These are phyloP conservation scores for Melieria crassipennis DNA, from an alignment of 2,888 invertebrate genomes.

Conservation along the genomic window DNA sequence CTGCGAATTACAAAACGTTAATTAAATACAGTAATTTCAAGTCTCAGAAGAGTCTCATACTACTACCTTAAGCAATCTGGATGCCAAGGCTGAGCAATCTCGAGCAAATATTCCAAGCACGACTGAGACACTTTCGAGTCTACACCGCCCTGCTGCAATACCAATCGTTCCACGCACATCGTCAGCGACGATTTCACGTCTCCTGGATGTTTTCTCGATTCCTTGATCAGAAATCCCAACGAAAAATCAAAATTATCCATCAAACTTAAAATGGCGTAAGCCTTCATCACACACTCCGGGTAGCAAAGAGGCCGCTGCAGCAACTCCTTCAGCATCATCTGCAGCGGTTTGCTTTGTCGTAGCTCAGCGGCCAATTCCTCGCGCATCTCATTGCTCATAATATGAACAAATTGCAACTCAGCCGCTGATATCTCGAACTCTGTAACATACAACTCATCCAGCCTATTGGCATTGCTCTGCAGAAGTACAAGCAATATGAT, in stretches of 20 bases:
- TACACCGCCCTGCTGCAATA: slow-evolving; percentile 40
- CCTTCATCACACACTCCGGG: slow-evolving; percentile 49
- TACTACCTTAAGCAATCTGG: slow-evolving; percentile 52
- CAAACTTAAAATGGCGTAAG: slow-evolving; percentile 52
- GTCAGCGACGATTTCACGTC: slow-evolving; percentile 53
- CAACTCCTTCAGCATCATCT: slow-evolving; percentile 38
- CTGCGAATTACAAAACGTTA: slow-evolving; percentile 38
- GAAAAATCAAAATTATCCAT: slow-evolving; percentile 49
- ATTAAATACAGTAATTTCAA: not conserved
- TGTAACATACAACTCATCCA: slow-evolving; percentile 38
- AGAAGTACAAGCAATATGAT: slow-evolving; percentile 49
- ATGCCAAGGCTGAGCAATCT: slow-evolving; percentile 51
- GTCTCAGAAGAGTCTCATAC: not conserved
- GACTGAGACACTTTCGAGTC: slow-evolving; percentile 45
- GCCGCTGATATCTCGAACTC: slow-evolving; percentile 48
- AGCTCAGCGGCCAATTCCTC: slow-evolving; percentile 41
- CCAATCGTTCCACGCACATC: slow-evolving; percentile 52
- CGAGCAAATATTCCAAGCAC: slow-evolving; percentile 51
- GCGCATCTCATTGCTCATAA: slow-evolving; percentile 38
- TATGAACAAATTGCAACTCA: slow-evolving; percentile 47
- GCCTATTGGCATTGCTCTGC: not conserved
- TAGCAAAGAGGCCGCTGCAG: slow-evolving; percentile 44
- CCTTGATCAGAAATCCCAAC: slow-evolving; percentile 40
- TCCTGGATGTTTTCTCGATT: slow-evolving; percentile 49
- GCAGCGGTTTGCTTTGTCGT: slow-evolving; percentile 41